Evolutionary conservation across 2,888 invertebrate genomes (phyloP), one percentile per base, ranked within the genome.

Genomic region (Drosophila demipolita): DNA sequence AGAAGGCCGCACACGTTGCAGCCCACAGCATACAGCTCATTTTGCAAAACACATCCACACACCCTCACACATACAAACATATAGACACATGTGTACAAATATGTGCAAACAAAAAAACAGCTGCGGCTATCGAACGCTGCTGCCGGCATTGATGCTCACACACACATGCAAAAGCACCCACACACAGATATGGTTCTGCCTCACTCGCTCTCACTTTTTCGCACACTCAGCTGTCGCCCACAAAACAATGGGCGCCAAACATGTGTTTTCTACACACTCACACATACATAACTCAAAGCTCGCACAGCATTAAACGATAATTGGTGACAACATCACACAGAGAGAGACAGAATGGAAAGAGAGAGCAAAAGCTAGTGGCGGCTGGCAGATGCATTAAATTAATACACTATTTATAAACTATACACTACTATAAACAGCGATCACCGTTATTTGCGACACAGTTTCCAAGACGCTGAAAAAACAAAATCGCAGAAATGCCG

Each of bases 181-280:
- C 36, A 63, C 52, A 64, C 33, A 48, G 48, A 62, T 63, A 52
- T 20, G 23, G 45, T 52, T 60, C 71, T 73, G 59, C 86, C 87
- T 85, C 73, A 64, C 60, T 89, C 89, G 83, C 70, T 89, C 87
- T 87, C 78, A 78, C 85, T 82, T 73, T 73, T 72, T 66, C 80
- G 38, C 80, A 89, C 88, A 87, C 89, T 74, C 85, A 85, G 85
- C 85, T 85, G 85, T 57, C 36, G 80, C 66, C 68, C 80, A 68
- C 66, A 80, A 80, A 78, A 80, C 73, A 79, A 59, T 66, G 81
- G 85, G 85, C 85, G 85, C 85, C 83, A 87, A 85, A 85, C 85
- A 85, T 89, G 90, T 85, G 85, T 85, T 82, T 85, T 75, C 66
- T 71, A 80, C 73, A 80, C 68, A 68, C 75, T 59, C 59, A 62